A percentile compares a stretch with the other conserved stretches of the same genome.
Evolutionary conservation across 1,140 invertebrate genomes (phyloP).

Genomic region (Danaus melanippus): DNA sequence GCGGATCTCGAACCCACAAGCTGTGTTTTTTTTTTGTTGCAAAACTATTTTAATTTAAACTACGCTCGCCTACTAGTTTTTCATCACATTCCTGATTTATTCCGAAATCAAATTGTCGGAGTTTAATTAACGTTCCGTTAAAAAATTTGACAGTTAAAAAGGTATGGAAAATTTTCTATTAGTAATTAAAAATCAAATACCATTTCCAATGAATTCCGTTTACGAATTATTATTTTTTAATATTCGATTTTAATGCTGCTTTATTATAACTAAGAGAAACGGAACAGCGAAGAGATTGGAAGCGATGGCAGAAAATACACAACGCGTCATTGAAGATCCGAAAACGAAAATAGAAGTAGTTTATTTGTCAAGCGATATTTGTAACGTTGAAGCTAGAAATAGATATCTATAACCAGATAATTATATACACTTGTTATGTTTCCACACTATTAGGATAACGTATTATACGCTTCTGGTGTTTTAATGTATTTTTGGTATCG

Average conservation of each 20-base stretch:
- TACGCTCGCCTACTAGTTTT: constrained; percentile 13
- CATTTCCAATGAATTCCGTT: too few relatives aligned
- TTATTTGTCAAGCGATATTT: constrained; percentile 35
- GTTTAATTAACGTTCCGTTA: too few relatives aligned
- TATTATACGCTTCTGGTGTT: constrained; percentile 22
- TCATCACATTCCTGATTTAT: constrained; percentile 16
- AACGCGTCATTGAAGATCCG: constrained; percentile 29
- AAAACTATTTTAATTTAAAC: constrained; percentile 26
- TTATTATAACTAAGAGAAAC: constrained; percentile 4
- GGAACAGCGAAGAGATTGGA: constrained; percentile 36
- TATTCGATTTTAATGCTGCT: too few relatives aligned
- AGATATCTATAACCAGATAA: constrained; percentile 38
- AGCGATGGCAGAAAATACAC: constrained; percentile 39
- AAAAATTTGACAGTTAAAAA: constrained; percentile 5
- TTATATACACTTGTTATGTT: constrained; percentile 41
- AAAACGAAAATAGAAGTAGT: constrained; percentile 42
- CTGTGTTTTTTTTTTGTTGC: constrained; percentile 22
- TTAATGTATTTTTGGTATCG: not conserved
- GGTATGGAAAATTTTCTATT: constrained; percentile 3
- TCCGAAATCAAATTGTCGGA: too few relatives aligned
- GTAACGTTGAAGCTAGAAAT: constrained; percentile 37
- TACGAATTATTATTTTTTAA: too few relatives aligned
- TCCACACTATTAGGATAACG: constrained; percentile 29
- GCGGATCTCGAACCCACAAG: constrained; percentile 31
- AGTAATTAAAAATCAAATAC: too few relatives aligned